Base-by-base conservation (phyloP, 2,888 invertebrate genomes). In the Agrochola lota region DNA sequence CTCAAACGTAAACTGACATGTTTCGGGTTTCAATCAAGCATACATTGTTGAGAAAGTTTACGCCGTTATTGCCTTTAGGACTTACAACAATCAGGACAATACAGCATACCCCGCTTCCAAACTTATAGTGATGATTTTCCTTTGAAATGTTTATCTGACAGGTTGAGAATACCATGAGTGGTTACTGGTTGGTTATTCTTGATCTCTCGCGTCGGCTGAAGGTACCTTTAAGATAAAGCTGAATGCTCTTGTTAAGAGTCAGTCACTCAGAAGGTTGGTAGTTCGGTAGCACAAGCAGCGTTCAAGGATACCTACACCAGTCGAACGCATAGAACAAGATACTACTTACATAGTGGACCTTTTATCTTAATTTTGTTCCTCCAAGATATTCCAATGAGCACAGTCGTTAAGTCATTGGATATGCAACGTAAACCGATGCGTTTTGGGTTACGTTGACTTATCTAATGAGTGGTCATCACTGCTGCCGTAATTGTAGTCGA, bases 1-100 rank as follows among this genome's bases (percentile, higher is more conserved):
- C 76, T 80, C 35, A 72, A 83, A 85, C 80, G 74, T 80, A 72
- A 77, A 86, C 80, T 83, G 69, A 75, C 72, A 78, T 67, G 86
- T 85, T 72, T 79, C 46, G 40, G 46, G 70, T 83, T 85, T 71
- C 59, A 70, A 63, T 66, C 62, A 74, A 40, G 20, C 46, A 71
- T 60, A 70, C 15, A 40, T 43, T 66, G 52, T 52, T 64, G 20
- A 30, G 68, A 62, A 71, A 79, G 57, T 80, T 49, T 40, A 57
- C 30, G 49, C 20, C 30, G 20, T 55, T 55, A 62, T 60, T 52
- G 74, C 30, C 7, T 64, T 43, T 43, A 20, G 2, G 40, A 20
- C 6, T 68, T n/a, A n/a, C 55, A 55, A 17, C n/a, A 69, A 69
- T 55, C 17, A 68, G 60, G 9, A 80, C 80, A 72, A 57, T 71